Evolutionary conservation across 1,140 invertebrate species (phyloP), one percentile per base, ranked within the genome.

Genomic region (Bombyx mandarina): DNA sequence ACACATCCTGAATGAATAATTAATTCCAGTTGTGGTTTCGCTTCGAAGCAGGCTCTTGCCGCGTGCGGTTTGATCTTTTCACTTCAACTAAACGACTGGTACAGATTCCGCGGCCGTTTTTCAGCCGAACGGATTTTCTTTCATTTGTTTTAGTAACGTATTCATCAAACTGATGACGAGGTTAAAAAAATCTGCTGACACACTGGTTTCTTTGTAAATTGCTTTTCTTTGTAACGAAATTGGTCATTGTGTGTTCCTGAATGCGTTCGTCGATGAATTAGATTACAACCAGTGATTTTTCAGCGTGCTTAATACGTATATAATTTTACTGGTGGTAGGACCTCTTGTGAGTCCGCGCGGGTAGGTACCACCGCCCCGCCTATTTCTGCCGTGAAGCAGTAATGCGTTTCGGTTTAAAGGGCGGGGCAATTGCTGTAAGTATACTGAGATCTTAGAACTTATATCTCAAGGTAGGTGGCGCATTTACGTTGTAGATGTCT

Each of bases 121-220:
- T 44, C 7, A n/a, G 6, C 7, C 6, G n/a, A 45, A 46, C 45
- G 6, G 52, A 48, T 59, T 44, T 58, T 51, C 58, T 63, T 58
- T 57, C 52, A 62, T 49, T n/a, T 62, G 43, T 60, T 57, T 55
- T 46, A 54, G 43, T 46, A 51, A 67, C 52, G 47, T 61, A 56
- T 63, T 67, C 61, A 67, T 67, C 63, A 67, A 46, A 43, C 42
- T 10, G 51, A 63, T 67, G 65, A 61, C 61, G 47, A 43, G 52
- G 65, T 58, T 35, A 35, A 43, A 9, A 54, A 60, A 65, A 67
- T 47, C 18, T 46, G 58, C 55, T 61, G 51, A 63, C 8, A 61
- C 61, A 61, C 8, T 42, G 43, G 51, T 50, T 57, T 54, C 12
- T 49, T 67, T 61, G 43, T 57, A 60, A 67, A 63, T 63, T 63